Base-by-base conservation (phyloP, 2,797 vertebrate species). In the Acrossocheilus fasciatus region DNA sequence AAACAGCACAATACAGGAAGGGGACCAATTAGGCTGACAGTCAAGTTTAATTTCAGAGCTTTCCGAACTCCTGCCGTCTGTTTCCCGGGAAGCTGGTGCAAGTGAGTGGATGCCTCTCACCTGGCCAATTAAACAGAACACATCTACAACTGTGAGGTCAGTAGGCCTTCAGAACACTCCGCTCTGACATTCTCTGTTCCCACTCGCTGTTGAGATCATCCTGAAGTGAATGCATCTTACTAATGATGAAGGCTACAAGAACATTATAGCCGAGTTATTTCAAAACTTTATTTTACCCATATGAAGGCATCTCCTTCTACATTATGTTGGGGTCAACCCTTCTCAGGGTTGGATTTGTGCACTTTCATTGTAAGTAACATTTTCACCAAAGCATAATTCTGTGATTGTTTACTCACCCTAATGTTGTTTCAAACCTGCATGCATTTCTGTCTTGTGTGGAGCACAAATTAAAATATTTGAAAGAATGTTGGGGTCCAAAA, bases 81-180 rank as follows among this genome's bases (percentile, higher is more conserved):
- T 82, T 64, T 87, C 34, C 83, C 54, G 6, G 34, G 41, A 62
- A 85, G 83, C 66, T 68, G 79, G n/a, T 41, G 75, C 86, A 66
- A 30, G 75, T 88, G 85, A 14, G 43, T 81, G 77, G 89, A 85
- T 15, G 59, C 87, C 54, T 10, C 90, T 91, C 89, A 92, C 85
- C 87, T 76, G 64, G 88, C 89, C 92, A 91, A 91, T 94, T 93
- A 93, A 91, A 36, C 12, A 84, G 89, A 90, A 89, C 41, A 80
- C 82, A 89, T 89, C 89, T 45, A 78, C 75, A 89, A 88, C 81
- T 85, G 81, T 86, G 86, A 84, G 83, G 81, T 85, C 83, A 81
- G 70, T 18, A 80, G 76, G 45, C 39, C 68, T 79, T 20, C 70
- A 54, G 26, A 87, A 72, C 69, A 75, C 18, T n/a, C n/a, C n/a